Percentiles rank a stretch among this genome's conserved stretches.
Conservation (phyloP, 1,140 invertebrate genomes). For the Meloidogyne chitwoodi region DNA sequence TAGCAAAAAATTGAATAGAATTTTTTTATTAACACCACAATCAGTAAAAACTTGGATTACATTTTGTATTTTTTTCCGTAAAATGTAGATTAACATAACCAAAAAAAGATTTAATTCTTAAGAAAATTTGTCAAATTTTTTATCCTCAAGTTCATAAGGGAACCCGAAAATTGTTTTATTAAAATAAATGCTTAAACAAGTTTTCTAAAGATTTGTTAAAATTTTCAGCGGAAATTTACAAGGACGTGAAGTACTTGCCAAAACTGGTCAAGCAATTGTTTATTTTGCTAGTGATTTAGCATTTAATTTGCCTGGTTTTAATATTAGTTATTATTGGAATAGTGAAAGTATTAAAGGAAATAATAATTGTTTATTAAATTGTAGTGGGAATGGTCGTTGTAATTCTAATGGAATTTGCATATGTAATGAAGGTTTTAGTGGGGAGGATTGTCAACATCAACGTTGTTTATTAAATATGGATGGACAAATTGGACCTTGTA, state of each 20-base stretch:
- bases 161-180: too few species aligned
- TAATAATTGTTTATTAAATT: constrained; percentile 46
- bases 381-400: constrained; percentile 41
- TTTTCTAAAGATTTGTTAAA: neutral
- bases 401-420: constrained; percentile 9
- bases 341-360: constrained; percentile 13
- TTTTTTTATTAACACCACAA: too few species aligned
- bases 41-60: too few species aligned
- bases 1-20: too few species aligned
- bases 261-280: constrained; percentile 46
- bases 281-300: constrained; percentile 60
- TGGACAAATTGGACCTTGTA: constrained; percentile 33
- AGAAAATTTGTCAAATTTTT: too few species aligned
- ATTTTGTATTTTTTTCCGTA: too few species aligned
- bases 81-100: too few species aligned
- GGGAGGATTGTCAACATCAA: constrained; percentile 37
- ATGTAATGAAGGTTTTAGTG: constrained; percentile 24
- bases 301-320: constrained; percentile 55
- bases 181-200: neutral
- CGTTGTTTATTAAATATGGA: constrained; percentile 13
- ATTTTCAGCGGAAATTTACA: constrained; percentile 33
- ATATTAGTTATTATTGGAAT: constrained; percentile 44
- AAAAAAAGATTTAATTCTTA: too few species aligned
- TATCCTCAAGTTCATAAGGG: too few species aligned
- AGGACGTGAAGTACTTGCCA: constrained; percentile 18